Conservation (phyloP, 2,888 invertebrate species). For the Calameuta filiformis region DNA sequence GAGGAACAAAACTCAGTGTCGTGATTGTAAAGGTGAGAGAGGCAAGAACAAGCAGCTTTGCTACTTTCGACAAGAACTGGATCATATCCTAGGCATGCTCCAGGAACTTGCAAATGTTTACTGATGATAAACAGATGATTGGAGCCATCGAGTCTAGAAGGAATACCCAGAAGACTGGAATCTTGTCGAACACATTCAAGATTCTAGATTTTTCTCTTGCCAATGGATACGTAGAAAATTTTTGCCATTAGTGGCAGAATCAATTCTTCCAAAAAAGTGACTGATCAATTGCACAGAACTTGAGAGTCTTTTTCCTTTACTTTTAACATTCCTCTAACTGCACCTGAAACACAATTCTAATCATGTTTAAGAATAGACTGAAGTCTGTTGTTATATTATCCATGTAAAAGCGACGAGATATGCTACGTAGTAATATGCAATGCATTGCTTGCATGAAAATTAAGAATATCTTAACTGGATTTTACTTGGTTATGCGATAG, state of each 20-base stretch:
- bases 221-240: background rate
- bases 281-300: background rate
- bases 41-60: slow-evolving; percentile 56
- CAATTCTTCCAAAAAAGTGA: background rate
- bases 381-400: background rate
- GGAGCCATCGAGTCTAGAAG: background rate
- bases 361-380: background rate
- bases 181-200: background rate
- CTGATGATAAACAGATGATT: slow-evolving; percentile 23
- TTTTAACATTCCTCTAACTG: background rate
- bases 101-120: slow-evolving; percentile 59
- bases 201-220: background rate
- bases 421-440: background rate
- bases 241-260: background rate
- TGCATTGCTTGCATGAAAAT: background rate
- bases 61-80: slow-evolving; percentile 60
- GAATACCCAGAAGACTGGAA: background rate
- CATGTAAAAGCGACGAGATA: background rate
- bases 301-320: background rate
- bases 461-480: background rate
- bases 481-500: background rate
- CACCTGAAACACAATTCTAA: background rate
- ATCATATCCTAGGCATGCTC: slow-evolving; percentile 59
- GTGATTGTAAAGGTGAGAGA: slow-evolving; percentile 55
- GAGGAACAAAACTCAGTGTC: slow-evolving; percentile 57